Conservation (phyloP, 2,113 vertebrate genomes). For the Stictonetta naevosa region DNA sequence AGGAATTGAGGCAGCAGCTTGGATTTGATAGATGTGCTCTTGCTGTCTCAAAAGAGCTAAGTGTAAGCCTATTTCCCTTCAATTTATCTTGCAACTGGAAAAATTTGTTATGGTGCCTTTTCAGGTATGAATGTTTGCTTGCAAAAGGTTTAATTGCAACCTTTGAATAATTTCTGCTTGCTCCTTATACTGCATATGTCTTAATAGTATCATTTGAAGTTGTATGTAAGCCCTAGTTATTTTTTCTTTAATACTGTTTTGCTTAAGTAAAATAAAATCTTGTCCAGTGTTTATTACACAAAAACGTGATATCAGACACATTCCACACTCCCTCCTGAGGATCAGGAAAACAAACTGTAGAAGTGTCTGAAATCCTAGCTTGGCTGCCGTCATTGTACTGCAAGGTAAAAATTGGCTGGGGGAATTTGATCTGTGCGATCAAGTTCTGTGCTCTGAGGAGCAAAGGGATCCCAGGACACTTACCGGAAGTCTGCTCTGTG, state of each 20-base stretch:
- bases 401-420: not conserved
- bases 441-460: not conserved
- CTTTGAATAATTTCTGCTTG: not conserved
- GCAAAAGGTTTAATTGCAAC: not conserved
- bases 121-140: not conserved
- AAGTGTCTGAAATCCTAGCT: not conserved
- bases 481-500: not conserved
- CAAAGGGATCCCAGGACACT: not conserved
- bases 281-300: not conserved
- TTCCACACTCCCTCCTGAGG: not conserved
- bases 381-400: not conserved
- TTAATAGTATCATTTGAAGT: not conserved
- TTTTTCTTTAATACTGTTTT: not conserved
- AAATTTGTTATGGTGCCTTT: not conserved
- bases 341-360: not conserved
- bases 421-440: not conserved
- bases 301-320: not conserved
- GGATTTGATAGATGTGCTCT: not conserved
- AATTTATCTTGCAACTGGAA: not conserved
- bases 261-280: not conserved
- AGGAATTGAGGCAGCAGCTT: not conserved
- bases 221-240: not conserved
- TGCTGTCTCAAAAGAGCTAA: not conserved
- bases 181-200: not conserved
- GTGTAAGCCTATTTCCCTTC: not conserved